Evolutionary conservation across 2,888 invertebrate species (phyloP).

Genomic region (Noctua janthina): DNA sequence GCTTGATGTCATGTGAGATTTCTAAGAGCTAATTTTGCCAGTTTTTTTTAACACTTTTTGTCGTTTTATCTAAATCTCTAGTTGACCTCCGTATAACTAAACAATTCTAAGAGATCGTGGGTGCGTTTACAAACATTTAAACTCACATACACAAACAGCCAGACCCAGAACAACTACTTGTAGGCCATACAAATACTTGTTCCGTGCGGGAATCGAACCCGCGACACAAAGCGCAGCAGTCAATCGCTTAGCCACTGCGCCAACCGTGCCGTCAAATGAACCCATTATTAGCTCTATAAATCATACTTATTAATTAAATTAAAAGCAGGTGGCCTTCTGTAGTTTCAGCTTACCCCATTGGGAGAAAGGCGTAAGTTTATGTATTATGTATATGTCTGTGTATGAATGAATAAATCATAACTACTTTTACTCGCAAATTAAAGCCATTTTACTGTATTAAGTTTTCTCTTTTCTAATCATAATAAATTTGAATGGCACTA

Average conservation of each 20-base stretch:
- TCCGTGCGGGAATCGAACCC: no score
- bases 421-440: slow-evolving; percentile 3
- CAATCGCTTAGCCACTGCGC: no score
- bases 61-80: background rate
- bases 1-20: background rate
- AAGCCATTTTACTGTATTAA: background rate
- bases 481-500: background rate
- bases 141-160: no score
- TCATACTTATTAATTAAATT: background rate
- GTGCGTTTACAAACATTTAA: no score
- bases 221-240: no score
- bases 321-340: background rate
- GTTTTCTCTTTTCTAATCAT: background rate
- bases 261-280: no score
- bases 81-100: background rate
- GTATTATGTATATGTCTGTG: background rate
- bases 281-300: background rate
- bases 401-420: slow-evolving; percentile 2
- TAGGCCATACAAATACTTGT: no score
- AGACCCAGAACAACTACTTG: no score
- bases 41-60: background rate
- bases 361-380: background rate
- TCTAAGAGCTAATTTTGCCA: background rate
- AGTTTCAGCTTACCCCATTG: background rate
- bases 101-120: background rate